A percentile compares a stretch with the other conserved stretches of the same genome.
These are phyloP conservation scores for Eulacestoma nigropectus DNA, from an alignment of 2,113 vertebrate genomes.

Conservation along the genomic window DNA sequence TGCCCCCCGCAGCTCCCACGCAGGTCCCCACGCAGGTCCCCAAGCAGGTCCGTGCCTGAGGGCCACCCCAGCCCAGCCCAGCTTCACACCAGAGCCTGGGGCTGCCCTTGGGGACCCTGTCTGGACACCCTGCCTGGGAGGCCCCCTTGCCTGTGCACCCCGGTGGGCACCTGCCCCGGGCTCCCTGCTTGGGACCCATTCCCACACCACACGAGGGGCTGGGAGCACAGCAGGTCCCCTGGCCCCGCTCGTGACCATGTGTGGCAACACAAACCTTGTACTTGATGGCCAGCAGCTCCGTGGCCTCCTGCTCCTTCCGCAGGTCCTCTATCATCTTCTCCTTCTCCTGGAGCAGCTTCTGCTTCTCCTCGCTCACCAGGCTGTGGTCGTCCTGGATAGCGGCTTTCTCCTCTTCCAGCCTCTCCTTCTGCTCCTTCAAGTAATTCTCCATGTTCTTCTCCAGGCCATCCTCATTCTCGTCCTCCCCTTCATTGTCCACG, in stretches of 20 bases:
- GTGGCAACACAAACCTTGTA: conserved; percentile 81
- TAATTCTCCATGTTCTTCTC: conserved; percentile 85
- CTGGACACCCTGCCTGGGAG: background rate
- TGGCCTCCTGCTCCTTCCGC: conserved; percentile 90
- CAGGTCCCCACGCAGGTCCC: background rate
- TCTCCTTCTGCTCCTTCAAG: conserved; percentile 88
- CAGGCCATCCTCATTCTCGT: conserved; percentile 69
- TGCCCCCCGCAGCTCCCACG: background rate
- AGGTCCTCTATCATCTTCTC: conserved; percentile 96
- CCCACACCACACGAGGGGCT: too few species aligned
- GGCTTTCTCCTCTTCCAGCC: conserved; percentile 89
- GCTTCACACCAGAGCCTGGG: accelerated
- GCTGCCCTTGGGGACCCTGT: background rate
- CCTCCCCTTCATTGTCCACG: conserved; percentile 67
- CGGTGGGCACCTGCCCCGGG: background rate
- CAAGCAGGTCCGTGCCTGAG: accelerated
- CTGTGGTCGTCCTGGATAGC: conserved; percentile 91
- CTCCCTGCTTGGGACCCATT: background rate
- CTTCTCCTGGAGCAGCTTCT: conserved; percentile 92
- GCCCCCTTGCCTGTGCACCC: background rate
- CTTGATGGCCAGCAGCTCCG: conserved; percentile 88
- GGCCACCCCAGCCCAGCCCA: background rate
- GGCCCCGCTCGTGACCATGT: accelerated
- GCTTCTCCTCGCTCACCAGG: conserved; percentile 90
- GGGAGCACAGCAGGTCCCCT: background rate